Evolutionary conservation across 2,888 invertebrate genomes (phyloP).

Genomic region (Athalia rosae): DNA sequence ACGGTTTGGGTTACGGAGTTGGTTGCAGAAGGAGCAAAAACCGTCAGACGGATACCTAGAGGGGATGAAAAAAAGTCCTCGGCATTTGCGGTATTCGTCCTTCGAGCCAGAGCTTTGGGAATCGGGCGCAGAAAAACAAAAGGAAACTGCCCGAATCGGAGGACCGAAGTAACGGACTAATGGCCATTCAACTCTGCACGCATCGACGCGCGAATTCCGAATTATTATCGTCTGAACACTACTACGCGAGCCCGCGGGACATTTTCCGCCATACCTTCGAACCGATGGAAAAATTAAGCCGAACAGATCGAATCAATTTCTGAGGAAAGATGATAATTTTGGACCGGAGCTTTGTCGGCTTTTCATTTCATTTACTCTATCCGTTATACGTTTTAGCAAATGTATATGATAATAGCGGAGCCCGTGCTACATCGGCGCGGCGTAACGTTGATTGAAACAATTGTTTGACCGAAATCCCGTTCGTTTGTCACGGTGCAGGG

Average conservation of each 20-base stretch:
- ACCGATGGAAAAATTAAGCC: no score
- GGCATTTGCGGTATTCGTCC: neutral
- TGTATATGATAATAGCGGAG: neutral
- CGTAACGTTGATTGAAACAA: slow-evolving; percentile 34
- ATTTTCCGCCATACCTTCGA: no score
- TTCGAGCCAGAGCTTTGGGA: neutral
- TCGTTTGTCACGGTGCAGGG: slow-evolving; percentile 21
- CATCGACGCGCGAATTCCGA: no score
- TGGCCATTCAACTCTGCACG: neutral
- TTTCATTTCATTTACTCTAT: neutral
- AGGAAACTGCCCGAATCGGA: neutral
- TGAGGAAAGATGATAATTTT: no score
- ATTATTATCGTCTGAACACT: no score
- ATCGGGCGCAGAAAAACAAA: neutral
- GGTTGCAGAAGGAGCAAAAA: neutral
- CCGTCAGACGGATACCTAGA: neutral
- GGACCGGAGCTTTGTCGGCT: no score
- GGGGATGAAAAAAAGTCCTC: slow-evolving; percentile 4
- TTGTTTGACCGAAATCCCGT: slow-evolving; percentile 34
- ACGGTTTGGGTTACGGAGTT: neutral
- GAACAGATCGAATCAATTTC: no score
- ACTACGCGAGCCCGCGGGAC: no score
- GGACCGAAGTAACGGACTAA: slow-evolving; percentile 11
- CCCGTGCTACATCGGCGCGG: neutral
- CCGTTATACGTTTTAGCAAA: neutral